Conservation (phyloP, 2,113 vertebrate genomes). For the Hemiprocne comata region DNA sequence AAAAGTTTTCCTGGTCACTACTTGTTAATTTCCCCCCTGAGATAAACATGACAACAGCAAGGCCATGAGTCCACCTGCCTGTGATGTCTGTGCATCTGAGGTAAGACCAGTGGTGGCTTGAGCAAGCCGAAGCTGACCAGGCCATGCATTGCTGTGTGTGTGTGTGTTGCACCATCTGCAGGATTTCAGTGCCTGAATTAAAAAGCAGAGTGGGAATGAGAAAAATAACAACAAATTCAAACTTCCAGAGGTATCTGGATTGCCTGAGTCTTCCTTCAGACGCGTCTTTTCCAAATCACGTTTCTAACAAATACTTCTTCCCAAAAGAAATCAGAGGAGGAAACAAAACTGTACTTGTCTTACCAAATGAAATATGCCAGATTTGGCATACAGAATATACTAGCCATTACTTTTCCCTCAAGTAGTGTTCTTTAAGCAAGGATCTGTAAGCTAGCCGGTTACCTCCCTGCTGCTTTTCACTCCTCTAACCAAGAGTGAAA, state of each 20-base stretch:
- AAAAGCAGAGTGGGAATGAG: background rate
- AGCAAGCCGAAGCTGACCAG: background rate
- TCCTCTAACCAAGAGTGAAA: background rate
- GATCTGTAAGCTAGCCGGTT: background rate
- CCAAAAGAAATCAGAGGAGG: background rate
- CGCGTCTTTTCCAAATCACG: background rate
- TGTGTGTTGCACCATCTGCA: fast-evolving
- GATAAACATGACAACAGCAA: fast-evolving
- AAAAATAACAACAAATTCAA: background rate
- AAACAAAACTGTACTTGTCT: background rate
- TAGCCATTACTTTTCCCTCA: background rate
- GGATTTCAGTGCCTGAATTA: background rate
- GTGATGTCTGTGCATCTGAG: background rate
- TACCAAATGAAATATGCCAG: background rate
- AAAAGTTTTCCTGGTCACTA: background rate
- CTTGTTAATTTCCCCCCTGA: background rate
- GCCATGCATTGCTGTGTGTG: fast-evolving
- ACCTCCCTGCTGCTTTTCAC: background rate
- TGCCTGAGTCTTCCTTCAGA: background rate
- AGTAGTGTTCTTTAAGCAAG: background rate
- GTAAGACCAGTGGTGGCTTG: background rate
- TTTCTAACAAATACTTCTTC: background rate
- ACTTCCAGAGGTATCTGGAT: background rate
- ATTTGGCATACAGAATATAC: background rate
- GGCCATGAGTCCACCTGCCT: fast-evolving